phyloP scores from a whole-genome alignment of 2,113 vertebrate species.

The Nycticryphes semicollaris region DNA sequence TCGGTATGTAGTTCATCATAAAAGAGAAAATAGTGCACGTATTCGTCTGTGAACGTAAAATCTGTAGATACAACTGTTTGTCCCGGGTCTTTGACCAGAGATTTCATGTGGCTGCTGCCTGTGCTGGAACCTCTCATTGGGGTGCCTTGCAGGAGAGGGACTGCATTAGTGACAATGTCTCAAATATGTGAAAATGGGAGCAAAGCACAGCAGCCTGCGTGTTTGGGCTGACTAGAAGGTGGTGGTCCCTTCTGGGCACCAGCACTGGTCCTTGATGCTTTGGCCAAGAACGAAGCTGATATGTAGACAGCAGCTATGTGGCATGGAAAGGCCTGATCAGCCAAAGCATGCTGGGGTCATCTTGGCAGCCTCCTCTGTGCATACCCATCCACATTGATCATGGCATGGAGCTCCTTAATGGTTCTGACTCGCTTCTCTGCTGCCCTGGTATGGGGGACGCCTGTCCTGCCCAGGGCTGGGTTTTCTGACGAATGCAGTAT shows the following conservation, averaged over 20 bases:
- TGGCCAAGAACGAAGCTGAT: neutral
- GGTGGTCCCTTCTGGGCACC: neutral
- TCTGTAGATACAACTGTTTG: neutral
- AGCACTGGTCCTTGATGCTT: neutral
- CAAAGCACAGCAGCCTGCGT: neutral
- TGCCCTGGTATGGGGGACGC: accelerated
- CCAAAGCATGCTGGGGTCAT: too few relatives aligned
- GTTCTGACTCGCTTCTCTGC: neutral
- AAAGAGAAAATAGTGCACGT: neutral
- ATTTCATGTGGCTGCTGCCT: neutral
- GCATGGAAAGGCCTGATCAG: neutral
- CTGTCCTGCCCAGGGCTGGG: neutral
- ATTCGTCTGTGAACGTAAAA: neutral
- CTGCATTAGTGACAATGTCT: neutral
- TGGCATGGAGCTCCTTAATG: neutral
- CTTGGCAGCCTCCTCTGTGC: neutral
- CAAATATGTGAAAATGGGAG: neutral
- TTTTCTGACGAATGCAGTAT: accelerated
- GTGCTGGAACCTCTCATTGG: neutral
- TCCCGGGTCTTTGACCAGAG: neutral
- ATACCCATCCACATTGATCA: accelerated
- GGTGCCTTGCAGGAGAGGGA: neutral
- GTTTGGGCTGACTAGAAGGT: neutral
- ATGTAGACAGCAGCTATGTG: neutral
- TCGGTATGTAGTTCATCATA: neutral